These are phyloP conservation scores for Urophycis tenuis DNA, from an alignment of 2,797 vertebrate species.

Conservation along the genomic window DNA sequence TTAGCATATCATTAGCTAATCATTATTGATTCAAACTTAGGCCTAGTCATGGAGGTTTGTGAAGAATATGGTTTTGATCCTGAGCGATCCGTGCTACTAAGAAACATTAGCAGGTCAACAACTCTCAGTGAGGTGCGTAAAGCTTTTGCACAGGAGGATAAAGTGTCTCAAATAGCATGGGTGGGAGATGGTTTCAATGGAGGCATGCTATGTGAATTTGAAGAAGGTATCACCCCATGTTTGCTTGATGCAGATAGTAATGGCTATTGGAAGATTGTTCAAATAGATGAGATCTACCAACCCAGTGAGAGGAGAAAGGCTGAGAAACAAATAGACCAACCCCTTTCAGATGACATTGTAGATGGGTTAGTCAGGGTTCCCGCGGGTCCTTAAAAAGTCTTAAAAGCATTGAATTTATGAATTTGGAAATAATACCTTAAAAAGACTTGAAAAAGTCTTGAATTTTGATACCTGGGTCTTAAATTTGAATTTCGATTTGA, in stretches of 20 bases:
- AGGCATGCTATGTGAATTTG: conserved; percentile 2
- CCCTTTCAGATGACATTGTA: too few relatives aligned
- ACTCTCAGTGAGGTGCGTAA: background rate
- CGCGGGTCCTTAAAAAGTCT: too few relatives aligned
- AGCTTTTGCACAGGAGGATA: background rate
- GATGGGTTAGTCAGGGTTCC: too few relatives aligned
- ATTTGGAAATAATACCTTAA: too few relatives aligned
- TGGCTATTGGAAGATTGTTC: background rate
- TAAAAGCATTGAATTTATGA: too few relatives aligned
- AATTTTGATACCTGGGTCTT: too few relatives aligned
- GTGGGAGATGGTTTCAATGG: background rate
- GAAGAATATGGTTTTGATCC: background rate
- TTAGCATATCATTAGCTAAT: too few relatives aligned
- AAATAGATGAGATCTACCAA: background rate
- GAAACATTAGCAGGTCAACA: background rate
- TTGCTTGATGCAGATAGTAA: background rate
- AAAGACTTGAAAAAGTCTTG: too few relatives aligned
- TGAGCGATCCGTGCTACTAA: background rate
- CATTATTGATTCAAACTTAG: too few relatives aligned
- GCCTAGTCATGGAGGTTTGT: background rate
- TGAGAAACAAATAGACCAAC: background rate
- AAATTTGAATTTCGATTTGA: too few relatives aligned
- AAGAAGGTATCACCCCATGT: background rate
- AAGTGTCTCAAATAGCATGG: background rate
- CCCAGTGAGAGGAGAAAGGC: background rate